A percentile compares a stretch with the other conserved stretches of the same genome.
Evolutionary conservation across 2,888 invertebrate species (phyloP).

Genomic region (Agriotes lineatus): DNA sequence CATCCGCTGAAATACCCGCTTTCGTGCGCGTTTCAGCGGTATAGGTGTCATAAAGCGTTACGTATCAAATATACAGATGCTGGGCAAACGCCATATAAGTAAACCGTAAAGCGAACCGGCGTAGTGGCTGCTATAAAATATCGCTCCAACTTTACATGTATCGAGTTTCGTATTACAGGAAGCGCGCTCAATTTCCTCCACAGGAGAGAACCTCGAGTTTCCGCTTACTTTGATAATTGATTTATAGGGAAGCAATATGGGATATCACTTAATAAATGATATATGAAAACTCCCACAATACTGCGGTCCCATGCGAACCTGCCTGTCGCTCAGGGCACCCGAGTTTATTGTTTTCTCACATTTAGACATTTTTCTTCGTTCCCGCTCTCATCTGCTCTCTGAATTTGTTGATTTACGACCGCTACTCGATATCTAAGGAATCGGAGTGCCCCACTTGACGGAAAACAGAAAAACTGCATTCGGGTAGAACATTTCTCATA

Average conservation of each 20-base stretch:
- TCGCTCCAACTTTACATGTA: slow-evolving; percentile 5
- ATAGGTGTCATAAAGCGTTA: background rate
- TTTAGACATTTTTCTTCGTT: too few relatives aligned
- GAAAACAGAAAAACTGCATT: too few relatives aligned
- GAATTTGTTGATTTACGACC: too few relatives aligned
- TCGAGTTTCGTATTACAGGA: slow-evolving; percentile 34
- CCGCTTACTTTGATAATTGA: slow-evolving; percentile 41
- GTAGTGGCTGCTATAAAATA: slow-evolving; percentile 6
- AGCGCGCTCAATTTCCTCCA: slow-evolving; percentile 40
- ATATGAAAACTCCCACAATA: too few relatives aligned
- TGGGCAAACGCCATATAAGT: background rate
- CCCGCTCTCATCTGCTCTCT: too few relatives aligned
- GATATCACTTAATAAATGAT: background rate
- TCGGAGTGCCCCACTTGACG: too few relatives aligned
- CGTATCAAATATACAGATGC: background rate
- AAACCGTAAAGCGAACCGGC: background rate
- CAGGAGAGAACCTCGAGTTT: slow-evolving; percentile 36
- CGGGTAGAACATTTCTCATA: too few relatives aligned
- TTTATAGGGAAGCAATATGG: slow-evolving; percentile 8
- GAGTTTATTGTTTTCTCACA: too few relatives aligned
- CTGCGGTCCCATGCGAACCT: too few relatives aligned
- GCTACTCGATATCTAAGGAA: too few relatives aligned
- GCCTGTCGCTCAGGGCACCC: too few relatives aligned
- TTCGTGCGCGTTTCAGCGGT: background rate
- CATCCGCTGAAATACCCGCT: background rate